These are phyloP conservation scores for Spodoptera litura DNA, from an alignment of 1,140 invertebrate species.

Conservation along the genomic window DNA sequence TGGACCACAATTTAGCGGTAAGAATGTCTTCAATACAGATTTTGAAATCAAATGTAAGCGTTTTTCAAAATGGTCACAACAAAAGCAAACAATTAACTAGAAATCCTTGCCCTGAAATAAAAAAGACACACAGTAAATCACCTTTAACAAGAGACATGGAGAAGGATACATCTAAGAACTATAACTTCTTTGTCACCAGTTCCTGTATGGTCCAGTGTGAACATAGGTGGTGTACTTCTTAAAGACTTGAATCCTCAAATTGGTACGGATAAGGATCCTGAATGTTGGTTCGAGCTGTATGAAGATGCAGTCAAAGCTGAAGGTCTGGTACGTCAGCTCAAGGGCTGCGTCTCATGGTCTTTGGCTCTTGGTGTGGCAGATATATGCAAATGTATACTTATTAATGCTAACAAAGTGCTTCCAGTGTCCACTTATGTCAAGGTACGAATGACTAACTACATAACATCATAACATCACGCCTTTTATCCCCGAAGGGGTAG, in stretches of 20 bases:
- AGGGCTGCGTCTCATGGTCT: conserved; percentile 94
- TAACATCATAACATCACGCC: no score
- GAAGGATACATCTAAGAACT: neutral
- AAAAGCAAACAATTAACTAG: no score
- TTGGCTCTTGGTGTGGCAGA: conserved; percentile 92
- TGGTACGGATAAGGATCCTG: conserved; percentile 89
- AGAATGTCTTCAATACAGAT: neutral
- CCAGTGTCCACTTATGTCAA: conserved; percentile 93
- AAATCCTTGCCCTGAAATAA: no score
- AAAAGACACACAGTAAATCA: no score
- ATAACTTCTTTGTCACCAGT: conserved; percentile 84
- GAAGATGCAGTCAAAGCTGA: conserved; percentile 90
- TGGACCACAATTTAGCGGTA: conserved; percentile 7
- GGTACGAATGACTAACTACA: conserved; percentile 78
- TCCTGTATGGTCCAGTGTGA: conserved; percentile 95
- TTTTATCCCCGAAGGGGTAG: no score
- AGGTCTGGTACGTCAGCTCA: conserved; percentile 93
- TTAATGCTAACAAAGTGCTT: conserved; percentile 91
- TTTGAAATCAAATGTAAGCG: neutral
- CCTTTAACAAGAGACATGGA: no score
- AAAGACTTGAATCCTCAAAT: conserved; percentile 90
- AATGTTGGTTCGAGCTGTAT: conserved; percentile 90
- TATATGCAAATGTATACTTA: conserved; percentile 90
- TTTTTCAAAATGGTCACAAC: no score
- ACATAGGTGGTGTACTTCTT: conserved; percentile 93